Base-by-base conservation (phyloP, 1,140 invertebrate species). In the Orchesella cincta region DNA sequence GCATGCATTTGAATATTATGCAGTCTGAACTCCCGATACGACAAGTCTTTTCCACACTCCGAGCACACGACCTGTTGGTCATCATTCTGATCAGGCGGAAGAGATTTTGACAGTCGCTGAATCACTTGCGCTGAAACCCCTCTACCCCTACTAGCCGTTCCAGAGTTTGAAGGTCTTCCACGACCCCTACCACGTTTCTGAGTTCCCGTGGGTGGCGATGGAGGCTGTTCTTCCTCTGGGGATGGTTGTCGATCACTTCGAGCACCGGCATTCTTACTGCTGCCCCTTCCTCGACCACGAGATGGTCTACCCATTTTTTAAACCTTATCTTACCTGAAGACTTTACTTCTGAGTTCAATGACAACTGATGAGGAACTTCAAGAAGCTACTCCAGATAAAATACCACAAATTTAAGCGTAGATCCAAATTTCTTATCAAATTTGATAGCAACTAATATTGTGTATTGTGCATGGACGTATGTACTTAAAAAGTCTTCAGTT, bases 1-100 rank as follows among this genome's bases (percentile, higher is more conserved):
- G 76, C 78, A 72, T 81, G 80, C 0, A 1, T 20, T 54, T 75
- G 52, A 28, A 81, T 76, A 54, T 81, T 81, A 76, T 81, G 80
- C 28, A 76, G 51, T 51, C 78, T 29, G 52, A 79, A 81, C 46
- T 78, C 74, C 26, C 75, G 8, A 5, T 14, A n/a, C 5, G 54
- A 14, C 12, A 62, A n/a, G 16, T 12, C 5, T n/a, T 62, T 26
- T 16, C 23, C 23, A 26, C 54, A 62, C 26, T 62, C 54, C 23
- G 16, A 18, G 54, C 54, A 62, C 8, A 26, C 23, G 5, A 62
- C 54, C 16, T 8, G 54, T 14, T 62, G 8, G 3, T 62, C 23
- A 28, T 62, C 54, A 62, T 46, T 20, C 8, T 20, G 8, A 8
- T 46, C 39, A 46, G 8, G 39, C 8, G 39, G 8, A 20, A 46